Evolutionary conservation across 2,888 invertebrate species (phyloP).

Genomic region (Scaptomyza flava): DNA sequence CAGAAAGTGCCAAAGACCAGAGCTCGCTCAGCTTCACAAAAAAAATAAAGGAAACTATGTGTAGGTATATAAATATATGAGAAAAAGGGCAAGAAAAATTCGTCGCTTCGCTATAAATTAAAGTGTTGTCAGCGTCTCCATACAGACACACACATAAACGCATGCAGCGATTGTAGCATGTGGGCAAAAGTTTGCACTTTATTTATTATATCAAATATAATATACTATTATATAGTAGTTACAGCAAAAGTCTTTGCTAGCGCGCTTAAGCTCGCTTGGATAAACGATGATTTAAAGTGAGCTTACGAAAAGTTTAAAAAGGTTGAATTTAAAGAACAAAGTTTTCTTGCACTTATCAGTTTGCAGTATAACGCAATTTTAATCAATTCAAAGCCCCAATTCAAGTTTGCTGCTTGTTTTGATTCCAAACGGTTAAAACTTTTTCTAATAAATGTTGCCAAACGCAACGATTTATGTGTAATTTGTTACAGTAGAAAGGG

Average conservation of each 20-base stretch:
- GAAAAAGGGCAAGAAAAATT: constrained; percentile 49
- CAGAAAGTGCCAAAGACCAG: constrained; percentile 23
- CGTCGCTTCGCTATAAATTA: constrained; percentile 70
- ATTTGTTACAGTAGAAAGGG: no score
- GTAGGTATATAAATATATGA: background rate
- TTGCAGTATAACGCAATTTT: no score
- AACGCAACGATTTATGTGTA: no score
- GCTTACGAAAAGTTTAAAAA: no score
- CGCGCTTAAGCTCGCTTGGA: background rate
- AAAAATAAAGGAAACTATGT: background rate
- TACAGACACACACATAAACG: constrained; percentile 29
- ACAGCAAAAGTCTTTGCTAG: background rate
- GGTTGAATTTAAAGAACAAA: no score
- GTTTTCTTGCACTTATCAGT: no score
- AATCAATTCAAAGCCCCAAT: no score
- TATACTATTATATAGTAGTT: background rate
- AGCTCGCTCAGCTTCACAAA: background rate
- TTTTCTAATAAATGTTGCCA: no score
- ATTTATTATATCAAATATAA: constrained; percentile 60
- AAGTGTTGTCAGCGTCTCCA: constrained; percentile 61
- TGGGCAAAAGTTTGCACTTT: constrained; percentile 59
- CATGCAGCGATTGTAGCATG: constrained; percentile 28
- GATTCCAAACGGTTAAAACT: no score
- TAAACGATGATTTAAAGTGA: no score
- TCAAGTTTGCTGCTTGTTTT: no score